Base-by-base conservation (phyloP, 2,113 vertebrate genomes). In the Setophaga kirtlandii region DNA sequence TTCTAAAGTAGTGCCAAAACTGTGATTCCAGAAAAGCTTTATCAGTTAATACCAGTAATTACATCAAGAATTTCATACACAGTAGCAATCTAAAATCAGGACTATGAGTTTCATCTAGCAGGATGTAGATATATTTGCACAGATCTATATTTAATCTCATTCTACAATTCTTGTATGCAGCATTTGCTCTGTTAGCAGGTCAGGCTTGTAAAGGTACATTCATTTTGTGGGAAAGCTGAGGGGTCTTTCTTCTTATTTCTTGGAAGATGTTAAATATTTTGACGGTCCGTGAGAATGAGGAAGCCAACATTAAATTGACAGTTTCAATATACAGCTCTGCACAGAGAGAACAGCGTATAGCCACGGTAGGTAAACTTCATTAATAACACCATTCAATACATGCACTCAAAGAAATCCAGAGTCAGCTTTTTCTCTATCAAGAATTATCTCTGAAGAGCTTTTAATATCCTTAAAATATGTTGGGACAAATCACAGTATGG, bases 261-360 rank as follows among this genome's bases (percentile, higher is more conserved):
- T 77, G 33, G 13, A 80, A 99, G 99, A 96, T 98, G 52, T 94
- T 96, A 46, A 90, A 97, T 33, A 98, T 99, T 62, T 87, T 99
- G 89, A 84, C 80, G 52, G 90, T 96, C 21, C 98, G 98, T 22
- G 49, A 96, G 82, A 90, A 98, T 23, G 98, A 99, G 94, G 98
- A 98, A 58, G 82, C 18, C 3, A 56, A 88, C 2, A 42, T 98
- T 42, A 88, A 93, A 21, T 75, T 99, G 31, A 76, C 81, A 3
- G 90, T 98, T 89, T 98, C 98, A 12, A 92, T 98, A 69, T 99
- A 98, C 8, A 93, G 98, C 41, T 95, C 97, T 3, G 93, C 97
- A 84, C 96, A 76, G 52, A 97, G 95, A 80, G 90, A 74, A 30
- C 91, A 97, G 41, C 88, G 94, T 8, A 96, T 98, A 91, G 96